phyloP scores from a whole-genome alignment of 2,113 vertebrate species.

The Cichladusa arquata region DNA sequence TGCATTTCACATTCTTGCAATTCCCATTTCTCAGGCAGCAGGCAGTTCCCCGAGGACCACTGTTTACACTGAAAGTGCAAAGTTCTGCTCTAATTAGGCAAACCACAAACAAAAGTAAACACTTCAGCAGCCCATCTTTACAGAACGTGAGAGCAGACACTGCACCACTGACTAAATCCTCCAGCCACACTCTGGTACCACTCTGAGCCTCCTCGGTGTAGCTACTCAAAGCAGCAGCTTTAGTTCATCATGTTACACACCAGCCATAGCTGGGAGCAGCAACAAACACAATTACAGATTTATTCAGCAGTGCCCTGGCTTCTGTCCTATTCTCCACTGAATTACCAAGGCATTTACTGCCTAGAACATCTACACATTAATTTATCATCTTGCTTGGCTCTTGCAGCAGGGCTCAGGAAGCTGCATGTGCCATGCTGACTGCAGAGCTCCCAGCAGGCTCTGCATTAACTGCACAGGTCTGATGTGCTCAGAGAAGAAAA shows the following conservation, averaged over 20 bases:
- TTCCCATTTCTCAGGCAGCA: neutral
- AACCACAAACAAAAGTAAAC: slow-evolving; percentile 10
- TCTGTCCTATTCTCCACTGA: neutral
- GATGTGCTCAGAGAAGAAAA: neutral
- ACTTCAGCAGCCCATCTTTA: neutral
- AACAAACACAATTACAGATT: neutral
- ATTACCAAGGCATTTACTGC: neutral
- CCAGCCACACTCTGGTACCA: neutral
- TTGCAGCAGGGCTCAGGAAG: neutral
- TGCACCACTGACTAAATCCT: neutral
- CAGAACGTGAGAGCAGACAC: neutral
- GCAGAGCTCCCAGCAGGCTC: neutral
- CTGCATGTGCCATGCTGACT: accelerated
- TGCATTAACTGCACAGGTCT: neutral
- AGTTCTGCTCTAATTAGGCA: slow-evolving; percentile 26
- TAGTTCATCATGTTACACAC: accelerated
- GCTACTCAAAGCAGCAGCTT: neutral
- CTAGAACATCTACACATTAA: neutral
- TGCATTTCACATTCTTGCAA: neutral
- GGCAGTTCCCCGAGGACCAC: neutral
- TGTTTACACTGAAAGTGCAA: slow-evolving; percentile 26
- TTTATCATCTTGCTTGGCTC: neutral
- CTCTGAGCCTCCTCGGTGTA: accelerated
- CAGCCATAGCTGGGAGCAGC: neutral
- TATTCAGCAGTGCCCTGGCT: neutral